phyloP scores from a whole-genome alignment of 2,888 invertebrate genomes.

The Elegia similella region DNA sequence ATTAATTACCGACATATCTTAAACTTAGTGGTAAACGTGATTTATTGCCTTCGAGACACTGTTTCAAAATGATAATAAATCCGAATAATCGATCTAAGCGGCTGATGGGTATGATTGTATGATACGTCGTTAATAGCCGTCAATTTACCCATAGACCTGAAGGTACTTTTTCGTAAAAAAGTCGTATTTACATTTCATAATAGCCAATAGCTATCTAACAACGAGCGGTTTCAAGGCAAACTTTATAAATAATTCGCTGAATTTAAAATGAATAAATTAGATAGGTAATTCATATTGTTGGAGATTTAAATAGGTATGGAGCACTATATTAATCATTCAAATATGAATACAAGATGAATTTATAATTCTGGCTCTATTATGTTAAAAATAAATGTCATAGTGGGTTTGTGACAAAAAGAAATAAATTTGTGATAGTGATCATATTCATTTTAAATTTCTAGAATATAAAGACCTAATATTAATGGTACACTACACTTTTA shows the following conservation, averaged over 20 bases:
- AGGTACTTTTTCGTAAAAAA: slow-evolving; percentile 28
- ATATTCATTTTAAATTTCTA: too few species aligned
- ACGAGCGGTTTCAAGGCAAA: slow-evolving; percentile 65
- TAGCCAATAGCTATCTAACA: slow-evolving; percentile 55
- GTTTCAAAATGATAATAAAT: slow-evolving; percentile 9
- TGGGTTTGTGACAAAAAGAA: too few species aligned
- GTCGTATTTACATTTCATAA: slow-evolving; percentile 53
- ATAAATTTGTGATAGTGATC: too few species aligned
- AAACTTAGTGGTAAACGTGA: slow-evolving; percentile 17
- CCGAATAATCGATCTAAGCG: slow-evolving; percentile 7
- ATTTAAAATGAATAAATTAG: slow-evolving; percentile 58
- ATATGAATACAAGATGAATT: too few species aligned
- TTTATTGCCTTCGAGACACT: slow-evolving; percentile 18
- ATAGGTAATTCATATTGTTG: slow-evolving; percentile 49
- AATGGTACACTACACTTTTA: too few species aligned
- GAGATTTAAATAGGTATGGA: slow-evolving; percentile 31
- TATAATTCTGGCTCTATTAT: too few species aligned
- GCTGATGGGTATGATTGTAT: slow-evolving; percentile 1
- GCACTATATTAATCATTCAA: background rate
- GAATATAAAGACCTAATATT: too few species aligned
- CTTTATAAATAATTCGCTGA: slow-evolving; percentile 57
- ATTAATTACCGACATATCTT: slow-evolving; percentile 20
- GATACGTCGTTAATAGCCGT: slow-evolving; percentile 17
- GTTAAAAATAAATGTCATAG: too few species aligned
- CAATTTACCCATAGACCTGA: slow-evolving; percentile 16